A percentile compares a stretch with the other conserved stretches of the same genome.
phyloP scores from a whole-genome alignment of 2,113 vertebrate genomes.

The Pachypanchax playfairii region DNA sequence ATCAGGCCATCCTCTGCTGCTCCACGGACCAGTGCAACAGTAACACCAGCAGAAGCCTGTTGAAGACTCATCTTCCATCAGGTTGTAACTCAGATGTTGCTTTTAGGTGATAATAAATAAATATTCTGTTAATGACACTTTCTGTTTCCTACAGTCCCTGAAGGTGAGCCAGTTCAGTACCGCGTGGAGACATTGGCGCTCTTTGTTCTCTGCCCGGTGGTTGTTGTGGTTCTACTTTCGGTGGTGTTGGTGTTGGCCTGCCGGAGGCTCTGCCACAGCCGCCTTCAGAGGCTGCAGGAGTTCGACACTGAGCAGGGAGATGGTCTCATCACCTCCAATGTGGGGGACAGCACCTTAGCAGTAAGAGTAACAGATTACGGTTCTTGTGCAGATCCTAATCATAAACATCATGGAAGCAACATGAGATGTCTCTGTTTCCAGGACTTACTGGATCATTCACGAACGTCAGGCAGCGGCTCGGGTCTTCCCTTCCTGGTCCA shows the following conservation, averaged over 20 bases:
- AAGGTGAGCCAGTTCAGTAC: slow-evolving; percentile 70
- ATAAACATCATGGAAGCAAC: no score
- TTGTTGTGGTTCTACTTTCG: slow-evolving; percentile 74
- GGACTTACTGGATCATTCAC: slow-evolving; percentile 96
- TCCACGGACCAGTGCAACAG: slow-evolving; percentile 76
- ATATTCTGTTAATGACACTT: not conserved
- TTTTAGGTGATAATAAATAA: not conserved
- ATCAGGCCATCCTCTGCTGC: slow-evolving; percentile 77
- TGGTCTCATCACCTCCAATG: slow-evolving; percentile 80
- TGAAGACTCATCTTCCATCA: slow-evolving; percentile 69
- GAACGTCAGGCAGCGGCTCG: slow-evolving; percentile 96
- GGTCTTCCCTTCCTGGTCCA: slow-evolving; percentile 98
- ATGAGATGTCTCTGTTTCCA: slow-evolving; percentile 62
- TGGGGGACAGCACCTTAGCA: slow-evolving; percentile 82
- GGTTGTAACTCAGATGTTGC: slow-evolving; percentile 30
- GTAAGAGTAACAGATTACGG: no score
- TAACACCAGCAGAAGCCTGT: slow-evolving; percentile 66
- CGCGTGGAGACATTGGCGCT: slow-evolving; percentile 74
- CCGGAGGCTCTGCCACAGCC: slow-evolving; percentile 76
- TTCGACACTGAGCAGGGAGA: slow-evolving; percentile 79
- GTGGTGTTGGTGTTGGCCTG: slow-evolving; percentile 71
- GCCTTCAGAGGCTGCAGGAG: slow-evolving; percentile 76
- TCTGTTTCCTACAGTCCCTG: slow-evolving; percentile 55
- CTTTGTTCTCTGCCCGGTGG: slow-evolving; percentile 72
- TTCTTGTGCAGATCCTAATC: no score